phyloP scores from a whole-genome alignment of 64 coral and sea anemone species.

The Pocillopora damicornis region DNA sequence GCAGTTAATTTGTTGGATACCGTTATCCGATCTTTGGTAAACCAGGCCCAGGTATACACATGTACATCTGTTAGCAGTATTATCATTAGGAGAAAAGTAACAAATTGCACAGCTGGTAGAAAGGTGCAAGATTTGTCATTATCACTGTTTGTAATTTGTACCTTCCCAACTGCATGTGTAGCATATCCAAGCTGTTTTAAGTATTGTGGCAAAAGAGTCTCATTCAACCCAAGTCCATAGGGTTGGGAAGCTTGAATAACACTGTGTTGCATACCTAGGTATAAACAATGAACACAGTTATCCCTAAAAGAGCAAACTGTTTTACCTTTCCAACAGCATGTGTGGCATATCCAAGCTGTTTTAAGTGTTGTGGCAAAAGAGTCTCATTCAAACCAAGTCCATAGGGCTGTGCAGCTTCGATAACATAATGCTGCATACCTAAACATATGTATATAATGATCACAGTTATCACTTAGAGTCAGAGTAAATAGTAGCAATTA shows the following conservation, averaged over 20 bases:
- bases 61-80: no score
- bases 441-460: not conserved
- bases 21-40: no score
- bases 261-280: slow-evolving; percentile 64
- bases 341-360: slow-evolving; percentile 83
- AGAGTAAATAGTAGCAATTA: not conserved
- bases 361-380: slow-evolving; percentile 73
- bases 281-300: not conserved
- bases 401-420: slow-evolving; percentile 65
- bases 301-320: not conserved
- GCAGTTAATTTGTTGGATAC: no score
- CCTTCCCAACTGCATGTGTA: slow-evolving; percentile 87
- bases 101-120: no score
- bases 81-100: no score
- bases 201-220: slow-evolving; percentile 76
- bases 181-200: slow-evolving; percentile 84
- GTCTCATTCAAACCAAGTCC: slow-evolving; percentile 81
- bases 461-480: not conserved
- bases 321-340: slow-evolving; percentile 88
- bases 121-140: no score
- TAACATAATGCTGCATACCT: slow-evolving; percentile 88
- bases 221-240: slow-evolving; percentile 71
- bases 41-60: no score
- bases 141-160: not conserved
- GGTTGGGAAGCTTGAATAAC: slow-evolving; percentile 71